A percentile compares a stretch with the other conserved stretches of the same genome.
Evolutionary conservation across 2,113 vertebrate genomes (phyloP).

Genomic region (Clarias macrocephalus): DNA sequence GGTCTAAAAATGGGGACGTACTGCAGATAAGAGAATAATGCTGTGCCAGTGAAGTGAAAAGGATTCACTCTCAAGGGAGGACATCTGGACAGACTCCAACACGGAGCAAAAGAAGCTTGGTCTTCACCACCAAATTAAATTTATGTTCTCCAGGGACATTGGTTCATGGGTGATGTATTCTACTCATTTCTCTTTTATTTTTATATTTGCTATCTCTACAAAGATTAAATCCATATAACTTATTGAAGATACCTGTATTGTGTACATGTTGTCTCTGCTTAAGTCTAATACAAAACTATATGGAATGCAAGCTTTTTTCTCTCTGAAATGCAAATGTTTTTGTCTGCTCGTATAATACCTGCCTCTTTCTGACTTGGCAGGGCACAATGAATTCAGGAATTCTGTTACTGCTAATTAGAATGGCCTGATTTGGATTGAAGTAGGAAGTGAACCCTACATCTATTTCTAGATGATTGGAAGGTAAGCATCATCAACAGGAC

Average conservation of each 20-base stretch:
- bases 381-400: slow-evolving; percentile 52
- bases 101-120: slow-evolving; percentile 40
- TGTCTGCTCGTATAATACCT: slow-evolving; percentile 23
- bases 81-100: slow-evolving; percentile 46
- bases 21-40: slow-evolving; percentile 55
- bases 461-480: slow-evolving; percentile 59
- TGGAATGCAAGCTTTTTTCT: not conserved
- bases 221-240: not conserved
- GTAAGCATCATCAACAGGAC: slow-evolving; percentile 62
- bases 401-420: slow-evolving; percentile 53
- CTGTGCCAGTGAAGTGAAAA: slow-evolving; percentile 46
- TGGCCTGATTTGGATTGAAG: slow-evolving; percentile 51
- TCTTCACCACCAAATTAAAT: slow-evolving; percentile 50
- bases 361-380: slow-evolving; percentile 28
- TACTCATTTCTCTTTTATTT: slow-evolving; percentile 19
- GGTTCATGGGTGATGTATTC: slow-evolving; percentile 40
- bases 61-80: slow-evolving; percentile 50
- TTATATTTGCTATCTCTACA: not conserved
- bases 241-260: slow-evolving; percentile 7
- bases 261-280: not conserved
- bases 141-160: slow-evolving; percentile 32
- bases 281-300: slow-evolving; percentile 12
- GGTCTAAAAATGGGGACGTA: slow-evolving; percentile 54
- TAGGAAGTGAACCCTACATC: slow-evolving; percentile 42
- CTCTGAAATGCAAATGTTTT: slow-evolving; percentile 48